These are phyloP conservation scores for Acrocephalus kingi DNA, from an alignment of 2,113 vertebrate species.

Conservation along the genomic window DNA sequence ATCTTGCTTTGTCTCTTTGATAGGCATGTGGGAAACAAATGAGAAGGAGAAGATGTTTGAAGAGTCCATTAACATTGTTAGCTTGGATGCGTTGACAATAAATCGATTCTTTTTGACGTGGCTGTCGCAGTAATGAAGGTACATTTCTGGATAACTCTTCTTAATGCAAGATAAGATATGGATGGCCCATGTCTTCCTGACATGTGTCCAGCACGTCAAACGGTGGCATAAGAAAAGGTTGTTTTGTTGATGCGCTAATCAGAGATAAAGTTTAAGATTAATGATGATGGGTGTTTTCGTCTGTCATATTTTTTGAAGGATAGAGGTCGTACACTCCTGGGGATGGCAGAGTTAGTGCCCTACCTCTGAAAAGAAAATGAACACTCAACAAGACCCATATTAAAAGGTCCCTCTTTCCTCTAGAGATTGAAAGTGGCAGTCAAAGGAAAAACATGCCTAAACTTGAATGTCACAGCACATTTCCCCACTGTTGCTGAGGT, in stretches of 20 bases:
- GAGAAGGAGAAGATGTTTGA: constrained; percentile 76
- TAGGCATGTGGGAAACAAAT: constrained; percentile 77
- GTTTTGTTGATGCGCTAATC: constrained; percentile 69
- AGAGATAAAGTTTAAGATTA: constrained; percentile 66
- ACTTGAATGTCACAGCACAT: constrained; percentile 38
- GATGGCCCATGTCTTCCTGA: constrained; percentile 71
- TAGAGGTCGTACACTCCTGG: constrained; percentile 29
- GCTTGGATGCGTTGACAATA: constrained; percentile 75
- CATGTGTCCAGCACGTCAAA: constrained; percentile 74
- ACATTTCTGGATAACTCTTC: constrained; percentile 75
- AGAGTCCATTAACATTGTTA: constrained; percentile 77
- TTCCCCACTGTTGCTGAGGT: constrained; percentile 4
- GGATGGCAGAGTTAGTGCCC: neutral
- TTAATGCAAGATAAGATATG: constrained; percentile 77
- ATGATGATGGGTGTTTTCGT: constrained; percentile 25
- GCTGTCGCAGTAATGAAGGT: constrained; percentile 78
- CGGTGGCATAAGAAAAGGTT: constrained; percentile 66
- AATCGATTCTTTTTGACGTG: constrained; percentile 80
- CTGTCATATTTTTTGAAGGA: constrained; percentile 31
- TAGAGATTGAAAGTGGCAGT: constrained; percentile 28
- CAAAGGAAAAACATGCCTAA: neutral
- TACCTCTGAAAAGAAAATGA: constrained; percentile 24
- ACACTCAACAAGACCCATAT: neutral
- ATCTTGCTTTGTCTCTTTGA: constrained; percentile 73
- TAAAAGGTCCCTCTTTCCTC: constrained; percentile 20